These are phyloP conservation scores for Catostomus latipinnis DNA, from an alignment of 2,797 vertebrate species.

Conservation along the genomic window DNA sequence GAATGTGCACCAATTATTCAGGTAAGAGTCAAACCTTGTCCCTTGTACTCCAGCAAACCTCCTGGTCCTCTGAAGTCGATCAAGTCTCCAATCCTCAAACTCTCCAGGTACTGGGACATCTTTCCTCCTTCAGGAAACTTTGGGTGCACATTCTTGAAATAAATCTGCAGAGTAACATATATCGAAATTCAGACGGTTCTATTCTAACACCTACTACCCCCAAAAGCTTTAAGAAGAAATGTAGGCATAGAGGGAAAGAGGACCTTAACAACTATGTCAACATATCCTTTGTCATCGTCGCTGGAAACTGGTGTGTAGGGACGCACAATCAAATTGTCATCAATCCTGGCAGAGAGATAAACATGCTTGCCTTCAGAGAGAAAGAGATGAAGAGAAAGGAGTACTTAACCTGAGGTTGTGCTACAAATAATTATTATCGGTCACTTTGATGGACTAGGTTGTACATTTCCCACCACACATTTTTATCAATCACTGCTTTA, in stretches of 20 bases:
- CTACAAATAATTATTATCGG: too few species aligned
- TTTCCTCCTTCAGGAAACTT: conserved; percentile 80
- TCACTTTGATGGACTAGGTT: too few species aligned
- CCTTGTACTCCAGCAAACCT: conserved; percentile 74
- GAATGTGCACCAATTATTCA: neutral
- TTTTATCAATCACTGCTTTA: too few species aligned
- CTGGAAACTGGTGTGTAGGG: conserved; percentile 79
- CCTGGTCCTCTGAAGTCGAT: conserved; percentile 78
- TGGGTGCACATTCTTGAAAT: conserved; percentile 74
- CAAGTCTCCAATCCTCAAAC: conserved; percentile 71
- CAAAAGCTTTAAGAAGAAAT: neutral
- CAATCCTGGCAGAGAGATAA: conserved; percentile 75
- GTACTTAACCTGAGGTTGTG: too few species aligned
- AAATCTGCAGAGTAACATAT: conserved; percentile 65
- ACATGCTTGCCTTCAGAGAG: conserved; percentile 71
- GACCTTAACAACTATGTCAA: conserved; percentile 80
- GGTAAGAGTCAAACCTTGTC: conserved; percentile 66
- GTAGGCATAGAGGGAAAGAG: neutral
- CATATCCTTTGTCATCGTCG: conserved; percentile 75
- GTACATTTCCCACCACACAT: too few species aligned
- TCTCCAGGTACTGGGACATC: conserved; percentile 79
- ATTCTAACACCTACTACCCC: too few species aligned
- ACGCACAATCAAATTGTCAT: conserved; percentile 74
- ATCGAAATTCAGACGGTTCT: neutral
- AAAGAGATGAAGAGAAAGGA: conserved; percentile 7